Evolutionary conservation across 2,888 invertebrate species (phyloP), one percentile per base, ranked within the genome.

Genomic region (Seladonia tumulorum): DNA sequence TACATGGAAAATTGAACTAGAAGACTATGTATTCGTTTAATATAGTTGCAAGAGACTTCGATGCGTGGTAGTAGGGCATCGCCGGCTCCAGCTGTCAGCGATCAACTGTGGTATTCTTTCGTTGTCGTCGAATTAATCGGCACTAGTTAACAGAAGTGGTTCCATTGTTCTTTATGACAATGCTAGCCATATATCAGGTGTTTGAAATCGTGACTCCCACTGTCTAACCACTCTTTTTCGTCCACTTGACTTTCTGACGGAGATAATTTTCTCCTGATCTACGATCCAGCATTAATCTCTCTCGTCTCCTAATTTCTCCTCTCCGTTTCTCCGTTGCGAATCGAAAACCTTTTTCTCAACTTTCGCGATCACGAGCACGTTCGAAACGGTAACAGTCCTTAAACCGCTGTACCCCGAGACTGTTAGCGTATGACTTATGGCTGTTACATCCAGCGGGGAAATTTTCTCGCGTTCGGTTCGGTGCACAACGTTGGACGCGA

Each of bases 91-190:
- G 22, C 22, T 68, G 68, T 68, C 68, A 68, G 12, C 22, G 39
- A 68, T 68, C 68, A 68, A 68, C 68, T 68, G 10, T 68, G 10
- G 39, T 68, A 42, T 68, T 68, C 68, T 68, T 68, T 42, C 35
- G 68, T 68, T 39, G 68, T 35, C 68, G 14, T n/a, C 68, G 68
- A 68, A 68, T 68, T 68, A 68, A 68, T 39, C 68, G 68, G 39
- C 39, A 68, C 68, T 68, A 68, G 68, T 68, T 68, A 68, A 68
- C 68, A n/a, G 29, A 16, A 22, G 68, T 39, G 68, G n/a, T 42
- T 68, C 68, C 39, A 68, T 68, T 68, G 68, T 68, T 68, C 68
- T 68, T 39, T 68, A 68, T n/a, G 68, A 68, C 68, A 68, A 68
- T 39, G 39, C 68, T 25, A 2, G 42, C 14, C 71, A 16, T 71